Evolutionary conservation across 1,140 invertebrate genomes (phyloP).

Genomic region (Trichonephila clavipes): DNA sequence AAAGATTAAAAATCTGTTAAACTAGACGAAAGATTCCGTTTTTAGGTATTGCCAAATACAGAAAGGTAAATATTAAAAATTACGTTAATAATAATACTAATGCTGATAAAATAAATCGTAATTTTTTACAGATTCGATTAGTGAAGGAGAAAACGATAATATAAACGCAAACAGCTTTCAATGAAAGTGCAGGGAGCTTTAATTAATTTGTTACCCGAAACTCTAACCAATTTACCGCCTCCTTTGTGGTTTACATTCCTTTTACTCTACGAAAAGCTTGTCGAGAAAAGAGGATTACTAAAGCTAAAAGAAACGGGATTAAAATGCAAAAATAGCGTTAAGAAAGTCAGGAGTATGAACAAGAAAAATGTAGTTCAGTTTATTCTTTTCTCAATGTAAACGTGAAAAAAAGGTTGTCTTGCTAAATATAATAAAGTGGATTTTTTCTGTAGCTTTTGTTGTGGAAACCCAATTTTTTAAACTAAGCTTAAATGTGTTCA

Average conservation of each 20-base stretch:
- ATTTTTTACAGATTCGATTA: not conserved
- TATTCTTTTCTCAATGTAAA: not conserved
- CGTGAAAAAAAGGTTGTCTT: not conserved
- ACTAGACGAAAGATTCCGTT: not conserved
- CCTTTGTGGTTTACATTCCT: not conserved
- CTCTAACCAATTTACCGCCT: conserved; percentile 43
- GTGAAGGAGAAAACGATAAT: not conserved
- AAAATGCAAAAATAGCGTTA: conserved; percentile 64
- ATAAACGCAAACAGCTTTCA: not conserved
- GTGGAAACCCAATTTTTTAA: conserved; percentile 48
- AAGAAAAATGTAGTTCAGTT: not conserved
- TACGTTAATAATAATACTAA: not conserved
- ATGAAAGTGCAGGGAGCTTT: not conserved
- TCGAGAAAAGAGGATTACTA: conserved; percentile 61
- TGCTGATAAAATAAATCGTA: not conserved
- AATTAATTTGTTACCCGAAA: conserved; percentile 69
- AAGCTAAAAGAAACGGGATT: conserved; percentile 48
- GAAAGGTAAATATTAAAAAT: not conserved
- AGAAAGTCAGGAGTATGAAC: not conserved
- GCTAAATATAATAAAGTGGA: conserved; percentile 12
- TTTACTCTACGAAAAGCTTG: not conserved
- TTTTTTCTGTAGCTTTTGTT: conserved; percentile 40
- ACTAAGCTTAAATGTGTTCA: conserved; percentile 21
- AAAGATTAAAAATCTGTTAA: not conserved
- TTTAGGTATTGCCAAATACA: not conserved